A percentile compares a stretch with the other conserved stretches of the same genome.
phyloP scores from a whole-genome alignment of 1,140 invertebrate genomes.

The Diploscapter pachys region DNA sequence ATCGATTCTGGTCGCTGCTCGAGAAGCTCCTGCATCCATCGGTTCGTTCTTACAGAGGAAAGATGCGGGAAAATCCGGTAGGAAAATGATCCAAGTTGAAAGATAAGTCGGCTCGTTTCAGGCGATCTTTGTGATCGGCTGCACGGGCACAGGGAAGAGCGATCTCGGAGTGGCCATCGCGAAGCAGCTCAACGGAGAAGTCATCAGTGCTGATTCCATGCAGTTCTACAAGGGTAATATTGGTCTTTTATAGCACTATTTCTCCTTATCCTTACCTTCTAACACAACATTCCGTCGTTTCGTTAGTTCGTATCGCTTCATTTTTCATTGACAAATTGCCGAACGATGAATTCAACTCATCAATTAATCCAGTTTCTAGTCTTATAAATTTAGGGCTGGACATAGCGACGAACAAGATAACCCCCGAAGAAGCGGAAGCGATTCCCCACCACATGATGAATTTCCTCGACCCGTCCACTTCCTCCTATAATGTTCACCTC shows the following conservation, averaged over 20 bases:
- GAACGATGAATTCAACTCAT: too few species aligned
- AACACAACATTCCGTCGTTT: neutral
- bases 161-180: slow-evolving; percentile 88
- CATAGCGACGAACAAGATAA: slow-evolving; percentile 93
- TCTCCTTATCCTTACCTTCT: slow-evolving; percentile 7
- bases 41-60: too few species aligned
- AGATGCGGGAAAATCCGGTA: too few species aligned
- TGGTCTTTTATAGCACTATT: neutral
- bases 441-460: slow-evolving; percentile 85
- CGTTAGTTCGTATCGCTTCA: slow-evolving; percentile 6
- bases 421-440: slow-evolving; percentile 71
- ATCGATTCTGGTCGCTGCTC: too few species aligned
- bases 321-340: too few species aligned
- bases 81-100: too few species aligned
- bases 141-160: slow-evolving; percentile 93
- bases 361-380: neutral
- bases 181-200: slow-evolving; percentile 81
- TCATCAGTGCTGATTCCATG: slow-evolving; percentile 98
- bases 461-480: slow-evolving; percentile 73
- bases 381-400: slow-evolving; percentile 67
- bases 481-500: slow-evolving; percentile 77
- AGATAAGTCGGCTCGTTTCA: neutral
- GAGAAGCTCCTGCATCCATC: too few species aligned
- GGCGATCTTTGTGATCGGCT: slow-evolving; percentile 71
- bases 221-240: slow-evolving; percentile 71